These are phyloP conservation scores for Aleiodes testaceus DNA, from an alignment of 2,888 invertebrate species.

Conservation along the genomic window DNA sequence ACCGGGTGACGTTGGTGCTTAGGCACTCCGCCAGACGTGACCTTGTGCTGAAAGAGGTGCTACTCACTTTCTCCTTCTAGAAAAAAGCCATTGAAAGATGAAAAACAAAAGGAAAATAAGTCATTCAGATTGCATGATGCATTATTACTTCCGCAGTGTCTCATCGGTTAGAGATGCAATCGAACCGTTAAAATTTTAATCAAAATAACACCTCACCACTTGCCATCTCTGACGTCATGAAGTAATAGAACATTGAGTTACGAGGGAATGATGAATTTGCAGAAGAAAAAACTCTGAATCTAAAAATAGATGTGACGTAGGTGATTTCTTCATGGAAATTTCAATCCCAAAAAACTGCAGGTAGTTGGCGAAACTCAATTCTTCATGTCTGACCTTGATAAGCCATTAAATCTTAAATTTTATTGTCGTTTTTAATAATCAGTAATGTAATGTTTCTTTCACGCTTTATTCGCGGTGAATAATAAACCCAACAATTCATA, in stretches of 20 bases:
- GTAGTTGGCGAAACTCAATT: conserved; percentile 8
- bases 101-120: conserved; percentile 10
- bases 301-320: conserved; percentile 14
- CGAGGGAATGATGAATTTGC: not conserved
- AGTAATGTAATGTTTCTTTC: conserved; percentile 15
- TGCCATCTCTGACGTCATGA: not conserved
- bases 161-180: conserved; percentile 9
- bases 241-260: not conserved
- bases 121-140: conserved; percentile 3
- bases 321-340: not conserved
- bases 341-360: not conserved
- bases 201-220: not conserved
- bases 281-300: not conserved
- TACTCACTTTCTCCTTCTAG: conserved; percentile 57
- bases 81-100: conserved; percentile 13
- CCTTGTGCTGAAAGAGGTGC: conserved; percentile 57
- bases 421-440: conserved; percentile 10
- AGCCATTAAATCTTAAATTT: conserved; percentile 7
- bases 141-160: not conserved
- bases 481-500: conserved; percentile 10
- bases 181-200: conserved; percentile 16
- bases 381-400: conserved; percentile 6
- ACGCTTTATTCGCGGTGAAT: conserved; percentile 17
- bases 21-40: conserved; percentile 53
- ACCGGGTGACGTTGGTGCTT: conserved; percentile 49